phyloP scores from a whole-genome alignment of 2,888 invertebrate genomes.

The Cistogaster globosa region DNA sequence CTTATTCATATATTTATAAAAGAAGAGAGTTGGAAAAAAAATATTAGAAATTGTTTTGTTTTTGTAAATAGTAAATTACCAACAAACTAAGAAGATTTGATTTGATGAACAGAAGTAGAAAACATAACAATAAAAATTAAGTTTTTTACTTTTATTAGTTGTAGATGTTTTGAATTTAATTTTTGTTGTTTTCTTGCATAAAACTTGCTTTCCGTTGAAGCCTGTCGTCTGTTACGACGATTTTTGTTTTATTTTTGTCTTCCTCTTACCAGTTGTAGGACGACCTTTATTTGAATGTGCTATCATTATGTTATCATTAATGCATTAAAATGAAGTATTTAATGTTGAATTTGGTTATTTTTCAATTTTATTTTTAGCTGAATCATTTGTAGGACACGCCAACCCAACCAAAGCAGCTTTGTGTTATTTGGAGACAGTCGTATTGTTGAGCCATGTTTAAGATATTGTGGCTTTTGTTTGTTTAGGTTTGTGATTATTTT shows the following conservation, averaged over 20 bases:
- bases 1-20: background rate
- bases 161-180: slow-evolving; percentile 39
- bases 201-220: slow-evolving; percentile 26
- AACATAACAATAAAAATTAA: slow-evolving; percentile 55
- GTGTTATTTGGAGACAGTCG: slow-evolving; percentile 43
- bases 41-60: slow-evolving; percentile 61
- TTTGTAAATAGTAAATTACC: slow-evolving; percentile 67
- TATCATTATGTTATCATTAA: slow-evolving; percentile 33
- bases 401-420: slow-evolving; percentile 50
- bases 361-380: slow-evolving; percentile 14
- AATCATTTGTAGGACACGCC: slow-evolving; percentile 39
- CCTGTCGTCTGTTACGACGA: background rate
- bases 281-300: slow-evolving; percentile 15
- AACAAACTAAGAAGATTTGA: slow-evolving; percentile 62
- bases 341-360: slow-evolving; percentile 18
- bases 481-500: slow-evolving; percentile 70
- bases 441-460: slow-evolving; percentile 55
- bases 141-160: slow-evolving; percentile 41
- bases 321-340: slow-evolving; percentile 41
- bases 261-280: slow-evolving; percentile 58
- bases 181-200: slow-evolving; percentile 35
- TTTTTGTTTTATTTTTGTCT: background rate
- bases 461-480: slow-evolving; percentile 38
- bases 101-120: slow-evolving; percentile 61
- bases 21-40: slow-evolving; percentile 49